Evolutionary conservation across 2,797 vertebrate species (phyloP), one percentile per base, ranked within the genome.

Genomic region (Cryptoprocta ferox): DNA sequence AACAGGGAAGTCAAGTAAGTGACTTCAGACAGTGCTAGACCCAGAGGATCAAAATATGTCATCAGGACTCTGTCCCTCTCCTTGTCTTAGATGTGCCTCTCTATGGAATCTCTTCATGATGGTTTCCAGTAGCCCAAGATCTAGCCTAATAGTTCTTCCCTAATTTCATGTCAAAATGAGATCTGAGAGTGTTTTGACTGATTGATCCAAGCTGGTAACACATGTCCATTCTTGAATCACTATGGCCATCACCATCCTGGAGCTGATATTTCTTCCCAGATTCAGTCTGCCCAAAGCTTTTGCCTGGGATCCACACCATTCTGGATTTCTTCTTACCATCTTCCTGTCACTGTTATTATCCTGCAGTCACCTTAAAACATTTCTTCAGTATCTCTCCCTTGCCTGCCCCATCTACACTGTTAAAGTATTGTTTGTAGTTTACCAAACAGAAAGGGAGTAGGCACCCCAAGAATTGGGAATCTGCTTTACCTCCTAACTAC

Each of bases 1-100:
- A 80, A 73, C 8, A 92, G 37, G 24, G 53, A 89, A 94, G 65
- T 94, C 30, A 84, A 83, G 56, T 90, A 65, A 95, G 39, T 68
- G 30, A 59, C 45, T 93, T 73, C 30, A 76, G 42, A 39, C 32
- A 82, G 48, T 68, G 39, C 87, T 86, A 50, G 42, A 71, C 65
- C 39, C 21, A 56, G 56, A 80, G 28, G 42, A 85, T 59, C 63
- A 81, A 88, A 71, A 28, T 35, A 68, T 59, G 16, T 68, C 39
- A 73, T 37, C 30, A 83, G 50, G 14, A 7, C 6, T 39, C 42
- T 13, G 4, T 45, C 13, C 45, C 0, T 76, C 37, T 91, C 68
- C 35, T 21, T 39, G 3, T 37, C 56, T 91, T 53, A 45, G 42
- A 50, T 15, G 6, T 21, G 0, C 28, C 9, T 21, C 53, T 80